Evolutionary conservation across 2,113 vertebrate genomes (phyloP).

Genomic region (Columba livia): DNA sequence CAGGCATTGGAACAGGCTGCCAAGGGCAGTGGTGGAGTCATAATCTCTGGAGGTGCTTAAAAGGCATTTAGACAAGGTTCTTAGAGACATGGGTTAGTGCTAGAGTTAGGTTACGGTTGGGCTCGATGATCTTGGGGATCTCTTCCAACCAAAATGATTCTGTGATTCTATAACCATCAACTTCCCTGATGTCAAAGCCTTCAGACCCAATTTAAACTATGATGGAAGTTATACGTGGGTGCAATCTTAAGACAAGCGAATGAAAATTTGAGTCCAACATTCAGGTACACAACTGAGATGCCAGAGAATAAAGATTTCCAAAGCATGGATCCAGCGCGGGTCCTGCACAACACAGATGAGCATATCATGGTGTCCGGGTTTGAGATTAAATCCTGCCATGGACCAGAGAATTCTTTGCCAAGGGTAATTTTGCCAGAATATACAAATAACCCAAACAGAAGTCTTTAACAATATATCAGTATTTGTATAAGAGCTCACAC

Average conservation of each 20-base stretch:
- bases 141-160: too few species aligned
- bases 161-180: not conserved
- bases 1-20: too few species aligned
- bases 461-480: not conserved
- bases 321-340: rapidly evolving
- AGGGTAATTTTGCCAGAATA: not conserved
- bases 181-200: not conserved
- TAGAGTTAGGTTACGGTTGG: too few species aligned
- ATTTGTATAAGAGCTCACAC: not conserved
- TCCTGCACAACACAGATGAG: not conserved
- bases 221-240: not conserved
- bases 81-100: too few species aligned
- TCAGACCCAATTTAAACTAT: not conserved
- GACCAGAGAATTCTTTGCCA: not conserved
- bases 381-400: not conserved
- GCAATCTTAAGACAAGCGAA: not conserved
- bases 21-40: too few species aligned
- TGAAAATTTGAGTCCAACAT: not conserved
- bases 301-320: not conserved
- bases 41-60: too few species aligned
- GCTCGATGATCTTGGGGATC: too few species aligned
- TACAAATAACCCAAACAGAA: not conserved
- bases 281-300: not conserved
- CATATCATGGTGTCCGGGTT: not conserved
- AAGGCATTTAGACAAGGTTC: too few species aligned